Conservation (phyloP, 2,797 vertebrate genomes). For the Enteromius argenteus region DNA sequence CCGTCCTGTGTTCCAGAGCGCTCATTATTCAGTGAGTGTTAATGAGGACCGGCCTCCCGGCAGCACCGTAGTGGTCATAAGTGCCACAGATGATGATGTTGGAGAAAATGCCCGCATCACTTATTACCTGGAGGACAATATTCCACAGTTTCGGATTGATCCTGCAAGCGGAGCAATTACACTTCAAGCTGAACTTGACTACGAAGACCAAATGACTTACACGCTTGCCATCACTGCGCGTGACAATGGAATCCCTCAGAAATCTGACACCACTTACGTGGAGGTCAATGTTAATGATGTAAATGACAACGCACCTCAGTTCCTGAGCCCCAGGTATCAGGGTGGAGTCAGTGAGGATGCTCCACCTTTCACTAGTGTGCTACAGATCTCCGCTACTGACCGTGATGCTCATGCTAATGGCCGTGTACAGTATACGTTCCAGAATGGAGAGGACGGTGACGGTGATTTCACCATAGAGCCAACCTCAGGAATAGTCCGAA, state of each 20-base stretch:
- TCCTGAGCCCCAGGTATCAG: conserved; percentile 93
- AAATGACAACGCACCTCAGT: conserved; percentile 96
- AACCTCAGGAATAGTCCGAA: conserved; percentile 94
- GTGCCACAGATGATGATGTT: conserved; percentile 94
- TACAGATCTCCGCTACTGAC: conserved; percentile 97
- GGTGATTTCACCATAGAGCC: conserved; percentile 98
- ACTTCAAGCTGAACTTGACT: conserved; percentile 91
- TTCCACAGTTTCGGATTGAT: conserved; percentile 96
- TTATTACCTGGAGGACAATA: conserved; percentile 93
- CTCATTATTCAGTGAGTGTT: conserved; percentile 95
- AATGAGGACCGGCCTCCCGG: conserved; percentile 93
- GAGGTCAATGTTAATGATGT: conserved; percentile 97
- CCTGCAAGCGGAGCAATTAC: conserved; percentile 92
- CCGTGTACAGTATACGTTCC: conserved; percentile 96
- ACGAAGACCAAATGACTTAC: conserved; percentile 97
- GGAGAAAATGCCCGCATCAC: conserved; percentile 97
- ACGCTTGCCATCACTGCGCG: conserved; percentile 95
- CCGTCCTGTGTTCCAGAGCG: conserved; percentile 94
- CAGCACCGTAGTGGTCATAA: conserved; percentile 95
- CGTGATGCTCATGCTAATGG: conserved; percentile 94
- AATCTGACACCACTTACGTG: conserved; percentile 96
- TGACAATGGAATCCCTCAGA: conserved; percentile 98
- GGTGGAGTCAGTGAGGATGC: conserved; percentile 95
- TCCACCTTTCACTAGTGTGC: conserved; percentile 94
- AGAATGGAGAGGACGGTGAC: conserved; percentile 96